Evolutionary conservation across 2,888 invertebrate genomes (phyloP), one percentile per base, ranked within the genome.

Genomic region (Tricholauxania praeusta): DNA sequence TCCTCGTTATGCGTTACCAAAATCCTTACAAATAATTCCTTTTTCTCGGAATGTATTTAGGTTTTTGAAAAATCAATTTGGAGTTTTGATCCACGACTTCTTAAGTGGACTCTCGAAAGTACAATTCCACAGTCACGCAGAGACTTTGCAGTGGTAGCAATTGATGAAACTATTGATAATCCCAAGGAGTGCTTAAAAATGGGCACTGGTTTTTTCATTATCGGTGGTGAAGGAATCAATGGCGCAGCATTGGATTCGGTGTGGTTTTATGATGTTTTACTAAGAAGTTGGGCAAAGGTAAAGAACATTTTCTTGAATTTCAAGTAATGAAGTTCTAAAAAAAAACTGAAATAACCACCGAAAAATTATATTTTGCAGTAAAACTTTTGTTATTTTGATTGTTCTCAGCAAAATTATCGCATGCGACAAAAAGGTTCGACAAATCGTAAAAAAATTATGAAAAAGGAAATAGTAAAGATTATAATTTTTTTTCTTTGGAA

Each of bases 71-170:
- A 90, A 17, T 91, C 91, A 0, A 91, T 92, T 53, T 93, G 92
- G 92, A 92, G 92, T 82, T 92, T 90, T 81, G 92, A 93, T 82
- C 92, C 92, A 0, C 89, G 89, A 12, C 89, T 89, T 1, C 86
- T 90, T 22, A 89, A 89, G 63, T 93, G 93, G 93, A 90, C 88
- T 81, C 89, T 89, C 75, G 92, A 93, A 82, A 88, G 89, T 1
- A 89, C 89, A 15, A 89, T 93, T 78, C 88, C 89, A 19, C 88
- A 89, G 32, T 89, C 91, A 0, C 88, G 93, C 78, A 91, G 92
- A 83, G 92, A 92, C 86, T 93, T 93, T 80, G 92, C 92, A 0
- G 87, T 93, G 7, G 90, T 92, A n/a, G 91, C 90, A 2, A 89
- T 90, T 78, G 89, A 90, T 32, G 90, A 91, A 84, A 60, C 63